A percentile compares a stretch with the other conserved stretches of the same genome.
Conservation (phyloP, 1,140 invertebrate species). For the Leptinotarsa undecemlineata region DNA sequence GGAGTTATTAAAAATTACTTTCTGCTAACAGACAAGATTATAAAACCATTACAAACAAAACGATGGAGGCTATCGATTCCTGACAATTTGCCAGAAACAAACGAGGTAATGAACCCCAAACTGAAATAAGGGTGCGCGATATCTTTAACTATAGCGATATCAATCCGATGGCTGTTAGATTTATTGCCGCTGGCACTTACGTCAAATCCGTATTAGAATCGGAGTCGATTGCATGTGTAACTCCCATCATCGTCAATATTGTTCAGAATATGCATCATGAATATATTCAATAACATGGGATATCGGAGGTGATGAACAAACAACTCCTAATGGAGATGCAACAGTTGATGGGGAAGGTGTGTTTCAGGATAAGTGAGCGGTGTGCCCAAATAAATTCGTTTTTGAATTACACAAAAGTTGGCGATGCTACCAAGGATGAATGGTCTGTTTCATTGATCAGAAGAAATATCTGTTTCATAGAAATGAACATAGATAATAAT, state of each 20-base stretch:
- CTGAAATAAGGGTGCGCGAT: background rate
- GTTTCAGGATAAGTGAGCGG: background rate
- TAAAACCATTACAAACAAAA: background rate
- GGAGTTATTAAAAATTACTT: too few species aligned
- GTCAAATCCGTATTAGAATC: background rate
- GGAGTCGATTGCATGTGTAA: conserved; percentile 1
- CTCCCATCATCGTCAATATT: background rate
- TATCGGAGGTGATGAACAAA: background rate
- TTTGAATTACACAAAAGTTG: background rate
- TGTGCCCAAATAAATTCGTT: background rate
- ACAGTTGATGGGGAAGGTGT: background rate
- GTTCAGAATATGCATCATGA: background rate
- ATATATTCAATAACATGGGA: background rate
- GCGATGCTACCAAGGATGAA: background rate
- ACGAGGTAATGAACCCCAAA: background rate
- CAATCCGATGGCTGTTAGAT: background rate
- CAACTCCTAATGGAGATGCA: background rate
- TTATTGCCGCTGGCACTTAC: background rate
- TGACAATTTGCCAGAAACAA: background rate
- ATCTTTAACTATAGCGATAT: background rate
- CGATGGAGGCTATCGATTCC: background rate
- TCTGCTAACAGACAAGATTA: background rate
- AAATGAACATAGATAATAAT: too few species aligned
- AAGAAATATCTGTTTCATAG: too few species aligned
- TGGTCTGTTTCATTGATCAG: too few species aligned